These are phyloP conservation scores for Rhodinocichla rosea DNA, from an alignment of 2,113 vertebrate species.

Conservation along the genomic window DNA sequence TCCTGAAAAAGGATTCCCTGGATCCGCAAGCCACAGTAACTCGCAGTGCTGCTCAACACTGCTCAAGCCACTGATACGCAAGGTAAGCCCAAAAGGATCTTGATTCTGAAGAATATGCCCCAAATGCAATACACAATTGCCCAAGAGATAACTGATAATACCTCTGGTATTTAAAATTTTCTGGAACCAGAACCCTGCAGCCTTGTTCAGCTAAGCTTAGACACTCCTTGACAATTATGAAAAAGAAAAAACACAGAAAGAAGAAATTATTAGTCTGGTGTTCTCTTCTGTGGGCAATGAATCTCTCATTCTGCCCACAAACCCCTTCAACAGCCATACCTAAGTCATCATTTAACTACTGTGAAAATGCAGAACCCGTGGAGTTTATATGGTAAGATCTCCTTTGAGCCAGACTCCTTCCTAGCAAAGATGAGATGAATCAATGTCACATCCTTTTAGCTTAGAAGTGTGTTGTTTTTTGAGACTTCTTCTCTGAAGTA, in stretches of 20 bases:
- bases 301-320: neutral
- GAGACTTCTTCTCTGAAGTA: neutral
- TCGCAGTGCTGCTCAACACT: neutral
- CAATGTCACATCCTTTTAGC: neutral
- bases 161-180: neutral
- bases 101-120: neutral
- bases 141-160: neutral
- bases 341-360: neutral
- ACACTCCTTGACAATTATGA: neutral
- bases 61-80: neutral
- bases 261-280: neutral
- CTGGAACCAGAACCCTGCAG: neutral
- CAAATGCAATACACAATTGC: accelerated
- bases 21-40: neutral
- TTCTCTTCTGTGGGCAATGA: neutral
- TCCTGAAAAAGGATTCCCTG: neutral
- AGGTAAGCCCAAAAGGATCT: neutral
- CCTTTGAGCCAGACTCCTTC: neutral
- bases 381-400: neutral
- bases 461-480: neutral
- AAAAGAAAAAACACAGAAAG: neutral
- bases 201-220: neutral
- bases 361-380: neutral
- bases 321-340: neutral
- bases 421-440: neutral